Evolutionary conservation across 2,888 invertebrate species (phyloP).

Genomic region (Anoplius nigerrimus): DNA sequence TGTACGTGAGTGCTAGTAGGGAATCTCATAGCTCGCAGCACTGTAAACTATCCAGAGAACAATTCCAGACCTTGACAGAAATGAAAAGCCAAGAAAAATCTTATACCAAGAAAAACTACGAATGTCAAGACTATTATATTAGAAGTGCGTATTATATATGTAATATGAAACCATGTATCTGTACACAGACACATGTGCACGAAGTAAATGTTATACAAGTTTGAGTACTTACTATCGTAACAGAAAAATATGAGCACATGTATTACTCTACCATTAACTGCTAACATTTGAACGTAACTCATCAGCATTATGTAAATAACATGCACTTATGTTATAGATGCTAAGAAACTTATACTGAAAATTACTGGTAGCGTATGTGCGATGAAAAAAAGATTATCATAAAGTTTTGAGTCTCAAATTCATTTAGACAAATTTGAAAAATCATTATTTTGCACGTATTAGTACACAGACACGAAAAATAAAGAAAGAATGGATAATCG

Average conservation of each 20-base stretch:
- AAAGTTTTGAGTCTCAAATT: background rate
- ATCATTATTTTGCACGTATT: constrained; percentile 1
- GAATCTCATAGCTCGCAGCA: constrained; percentile 49
- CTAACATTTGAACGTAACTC: constrained; percentile 32
- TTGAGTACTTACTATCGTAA: constrained; percentile 16
- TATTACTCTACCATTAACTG: constrained; percentile 33
- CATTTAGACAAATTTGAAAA: background rate
- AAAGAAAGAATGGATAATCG: constrained; percentile 34
- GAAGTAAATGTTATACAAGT: constrained; percentile 16
- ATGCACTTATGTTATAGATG: constrained; percentile 43
- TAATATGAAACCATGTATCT: constrained; percentile 32
- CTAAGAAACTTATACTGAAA: constrained; percentile 21
- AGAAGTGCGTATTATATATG: constrained; percentile 26
- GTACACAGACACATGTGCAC: constrained; percentile 25
- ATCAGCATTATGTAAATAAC: constrained; percentile 20
- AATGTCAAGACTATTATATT: constrained; percentile 20
- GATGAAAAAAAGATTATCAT: constrained; percentile 1
- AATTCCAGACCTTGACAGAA: constrained; percentile 42
- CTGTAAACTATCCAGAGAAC: constrained; percentile 54
- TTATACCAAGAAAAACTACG: constrained; percentile 25
- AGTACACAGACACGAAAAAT: background rate
- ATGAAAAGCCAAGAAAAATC: constrained; percentile 5
- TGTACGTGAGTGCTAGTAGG: constrained; percentile 15
- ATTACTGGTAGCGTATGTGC: constrained; percentile 16
- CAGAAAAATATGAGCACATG: constrained; percentile 21